Percentiles rank a stretch among this genome's conserved stretches.
Conservation (phyloP, 2,888 invertebrate species). For the Harpalus rubripes region DNA sequence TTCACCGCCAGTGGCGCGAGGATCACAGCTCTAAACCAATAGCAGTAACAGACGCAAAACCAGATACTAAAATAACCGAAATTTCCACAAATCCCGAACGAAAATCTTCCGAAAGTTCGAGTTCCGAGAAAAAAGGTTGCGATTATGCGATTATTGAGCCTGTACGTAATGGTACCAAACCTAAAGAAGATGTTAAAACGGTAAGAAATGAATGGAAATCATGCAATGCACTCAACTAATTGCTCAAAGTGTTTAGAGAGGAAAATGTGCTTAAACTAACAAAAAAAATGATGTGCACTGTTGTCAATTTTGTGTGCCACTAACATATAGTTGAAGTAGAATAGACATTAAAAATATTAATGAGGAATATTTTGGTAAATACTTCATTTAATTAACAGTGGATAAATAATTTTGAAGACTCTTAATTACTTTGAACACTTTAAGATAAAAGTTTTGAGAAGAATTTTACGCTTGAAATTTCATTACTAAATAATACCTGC, state of each 20-base stretch:
- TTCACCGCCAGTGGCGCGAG: slow-evolving; percentile 84
- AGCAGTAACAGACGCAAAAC: slow-evolving; percentile 59
- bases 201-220: slow-evolving; percentile 34
- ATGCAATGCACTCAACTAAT: slow-evolving; percentile 16
- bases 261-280: slow-evolving; percentile 15
- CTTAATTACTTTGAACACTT: neutral
- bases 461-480: too few species aligned
- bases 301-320: neutral
- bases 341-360: slow-evolving; percentile 26
- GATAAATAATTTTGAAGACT: neutral
- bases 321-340: slow-evolving; percentile 18
- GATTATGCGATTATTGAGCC: slow-evolving; percentile 69
- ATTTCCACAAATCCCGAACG: slow-evolving; percentile 60
- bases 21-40: slow-evolving; percentile 73
- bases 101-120: slow-evolving; percentile 63
- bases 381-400: neutral
- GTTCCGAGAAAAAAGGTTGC: slow-evolving; percentile 67
- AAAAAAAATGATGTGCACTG: slow-evolving; percentile 1
- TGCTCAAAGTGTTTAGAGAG: slow-evolving; percentile 9
- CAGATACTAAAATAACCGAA: slow-evolving; percentile 58
- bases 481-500: too few species aligned
- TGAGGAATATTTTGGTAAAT: slow-evolving; percentile 4
- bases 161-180: slow-evolving; percentile 44
- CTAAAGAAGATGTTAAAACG: slow-evolving; percentile 41
- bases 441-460: too few species aligned